Evolutionary conservation across 2,113 vertebrate species (phyloP).

Genomic region (Phrynocephalus versicolor): DNA sequence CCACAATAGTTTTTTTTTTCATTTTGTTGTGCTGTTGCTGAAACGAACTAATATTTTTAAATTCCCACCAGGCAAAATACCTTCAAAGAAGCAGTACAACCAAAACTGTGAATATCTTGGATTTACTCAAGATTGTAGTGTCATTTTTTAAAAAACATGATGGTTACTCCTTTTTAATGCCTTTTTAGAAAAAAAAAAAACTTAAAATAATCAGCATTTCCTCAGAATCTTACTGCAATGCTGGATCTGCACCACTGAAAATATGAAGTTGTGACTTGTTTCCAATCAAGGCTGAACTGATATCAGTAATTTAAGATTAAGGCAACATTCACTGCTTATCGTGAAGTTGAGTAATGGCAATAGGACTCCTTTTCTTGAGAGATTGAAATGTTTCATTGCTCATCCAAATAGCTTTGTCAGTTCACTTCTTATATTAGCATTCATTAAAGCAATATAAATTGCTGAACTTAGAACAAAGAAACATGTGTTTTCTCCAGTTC

Average conservation of each 20-base stretch:
- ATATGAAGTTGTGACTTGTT: constrained; percentile 28
- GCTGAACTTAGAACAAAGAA: constrained; percentile 45
- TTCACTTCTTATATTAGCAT: constrained; percentile 53
- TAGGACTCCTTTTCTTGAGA: too few relatives aligned
- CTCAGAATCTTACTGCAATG: background rate
- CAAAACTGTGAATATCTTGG: background rate
- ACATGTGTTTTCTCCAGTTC: constrained; percentile 35
- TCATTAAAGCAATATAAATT: constrained; percentile 57
- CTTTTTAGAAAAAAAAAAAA: background rate
- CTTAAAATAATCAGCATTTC: constrained; percentile 1
- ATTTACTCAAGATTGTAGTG: background rate
- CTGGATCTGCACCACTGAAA: constrained; percentile 19
- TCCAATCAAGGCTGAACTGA: constrained; percentile 19
- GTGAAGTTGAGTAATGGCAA: too few relatives aligned
- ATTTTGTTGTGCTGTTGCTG: too few relatives aligned
- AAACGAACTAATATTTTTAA: too few relatives aligned
- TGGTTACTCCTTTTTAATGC: background rate
- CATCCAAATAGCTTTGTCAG: too few relatives aligned
- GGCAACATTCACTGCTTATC: constrained; percentile 60
- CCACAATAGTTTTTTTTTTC: too few relatives aligned
- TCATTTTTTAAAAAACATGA: background rate
- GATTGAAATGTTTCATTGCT: too few relatives aligned
- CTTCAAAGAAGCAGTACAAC: background rate
- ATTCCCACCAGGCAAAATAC: background rate
- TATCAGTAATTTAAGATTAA: constrained; percentile 51